These are phyloP conservation scores for Scotopteryx bipunctaria DNA, from an alignment of 2,888 invertebrate species.

Conservation along the genomic window DNA sequence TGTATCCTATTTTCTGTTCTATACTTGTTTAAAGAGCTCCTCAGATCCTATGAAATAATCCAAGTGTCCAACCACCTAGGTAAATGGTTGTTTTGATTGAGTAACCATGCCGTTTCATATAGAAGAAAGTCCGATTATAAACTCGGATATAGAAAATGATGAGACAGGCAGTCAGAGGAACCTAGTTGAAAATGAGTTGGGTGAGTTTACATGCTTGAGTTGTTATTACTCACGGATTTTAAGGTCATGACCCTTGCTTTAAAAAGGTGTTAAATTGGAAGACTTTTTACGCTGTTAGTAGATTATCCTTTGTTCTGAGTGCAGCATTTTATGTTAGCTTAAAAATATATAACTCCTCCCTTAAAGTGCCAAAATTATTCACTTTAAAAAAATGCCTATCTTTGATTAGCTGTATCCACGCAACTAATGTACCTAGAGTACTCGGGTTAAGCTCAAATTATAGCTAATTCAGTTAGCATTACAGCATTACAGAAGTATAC, in stretches of 20 bases:
- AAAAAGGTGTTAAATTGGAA: no score
- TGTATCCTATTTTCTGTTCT: background rate
- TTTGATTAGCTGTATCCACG: no score
- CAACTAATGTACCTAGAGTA: no score
- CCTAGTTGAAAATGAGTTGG: conserved; percentile 62
- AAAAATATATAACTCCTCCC: no score
- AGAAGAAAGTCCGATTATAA: conserved; percentile 75
- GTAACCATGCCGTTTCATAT: conserved; percentile 62
- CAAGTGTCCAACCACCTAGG: conserved; percentile 3
- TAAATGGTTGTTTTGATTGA: conserved; percentile 50
- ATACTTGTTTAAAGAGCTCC: background rate
- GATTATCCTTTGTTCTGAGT: no score
- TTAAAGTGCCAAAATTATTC: no score
- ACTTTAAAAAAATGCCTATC: no score
- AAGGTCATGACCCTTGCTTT: conserved; percentile 7
- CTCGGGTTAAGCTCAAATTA: no score
- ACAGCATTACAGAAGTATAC: no score
- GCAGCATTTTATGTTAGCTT: no score
- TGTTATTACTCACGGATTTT: background rate
- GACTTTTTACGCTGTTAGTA: no score
- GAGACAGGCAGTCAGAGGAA: conserved; percentile 66
- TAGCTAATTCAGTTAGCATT: no score
- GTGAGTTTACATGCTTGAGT: conserved; percentile 43
- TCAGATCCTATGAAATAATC: background rate
- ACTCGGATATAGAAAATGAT: conserved; percentile 73